Base-by-base conservation (phyloP, 2,888 invertebrate species). In the Alloplasta piceator region DNA sequence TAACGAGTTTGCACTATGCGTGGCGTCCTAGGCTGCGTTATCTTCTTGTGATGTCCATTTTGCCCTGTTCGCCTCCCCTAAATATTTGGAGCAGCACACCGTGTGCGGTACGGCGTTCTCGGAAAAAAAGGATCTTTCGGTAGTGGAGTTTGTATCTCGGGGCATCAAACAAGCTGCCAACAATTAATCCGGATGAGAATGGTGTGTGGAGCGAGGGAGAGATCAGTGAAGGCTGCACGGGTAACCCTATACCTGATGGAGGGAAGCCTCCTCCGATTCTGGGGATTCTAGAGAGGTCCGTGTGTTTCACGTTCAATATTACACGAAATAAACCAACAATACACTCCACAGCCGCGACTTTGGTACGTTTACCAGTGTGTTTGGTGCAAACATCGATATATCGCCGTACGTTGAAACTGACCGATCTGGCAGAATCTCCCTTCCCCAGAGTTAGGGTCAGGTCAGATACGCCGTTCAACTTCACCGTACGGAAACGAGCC, bases 121-220 rank as follows among this genome's bases (percentile, higher is more conserved):
- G 58, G 73, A 82, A 82, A 68, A 66, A 50, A 41, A 56, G 38
- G 73, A 64, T 81, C 68, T 81, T 77, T 80, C 76, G 76, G 76
- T 76, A 76, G 85, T 77, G 67, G 71, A 84, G 78, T 79, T 78
- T 83, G 76, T 85, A 84, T 83, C 83, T 80, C 80, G 80, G 81
- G 64, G 76, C 82, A 88, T 89, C 89, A 85, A 87, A 78, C 87
- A 74, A 74, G 86, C 87, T 87, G 89, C 87, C 88, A 87, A 89
- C 90, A 89, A 91, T 91, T 91, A 91, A 91, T 91, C 90, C 90
- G 86, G 82, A 78, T 85, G 86, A 85, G 85, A 71, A 75, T 60
- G 63, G 61, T 50, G 83, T 84, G 85, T 74, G 79, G 79, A 68
- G 80, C 38, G 66, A 50, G 63, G 14, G 14, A 39, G 61, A 61